phyloP scores from a whole-genome alignment of 1,140 invertebrate species.

The Sarcophaga peregrina region DNA sequence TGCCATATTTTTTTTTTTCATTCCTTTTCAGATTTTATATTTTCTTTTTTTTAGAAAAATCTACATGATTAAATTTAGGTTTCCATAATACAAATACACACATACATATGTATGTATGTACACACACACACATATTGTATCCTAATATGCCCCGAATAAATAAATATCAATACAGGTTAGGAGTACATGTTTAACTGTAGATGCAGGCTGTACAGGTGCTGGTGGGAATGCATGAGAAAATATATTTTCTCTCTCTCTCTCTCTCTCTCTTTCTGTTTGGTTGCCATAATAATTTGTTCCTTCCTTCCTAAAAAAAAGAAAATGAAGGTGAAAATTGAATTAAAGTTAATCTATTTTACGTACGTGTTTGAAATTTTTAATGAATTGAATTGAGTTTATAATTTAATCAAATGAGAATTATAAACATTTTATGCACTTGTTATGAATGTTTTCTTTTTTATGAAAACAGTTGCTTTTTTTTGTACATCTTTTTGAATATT shows the following conservation, averaged over 20 bases:
- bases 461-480: too few species aligned
- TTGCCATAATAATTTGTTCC: neutral
- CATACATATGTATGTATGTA: neutral
- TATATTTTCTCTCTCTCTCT: neutral
- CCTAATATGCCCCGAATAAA: too few species aligned
- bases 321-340: slow-evolving; percentile 34
- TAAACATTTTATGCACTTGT: slow-evolving; percentile 26
- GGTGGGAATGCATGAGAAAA: neutral
- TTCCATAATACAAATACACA: neutral
- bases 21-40: neutral
- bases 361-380: slow-evolving; percentile 24
- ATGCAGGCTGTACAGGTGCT: neutral
- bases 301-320: slow-evolving; percentile 14
- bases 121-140: too few species aligned
- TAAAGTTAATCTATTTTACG: slow-evolving; percentile 39
- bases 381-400: slow-evolving; percentile 10
- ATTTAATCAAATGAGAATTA: neutral
- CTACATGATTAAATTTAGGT: slow-evolving; percentile 40
- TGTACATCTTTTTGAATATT: too few species aligned
- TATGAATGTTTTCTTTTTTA: neutral
- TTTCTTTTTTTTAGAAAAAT: slow-evolving; percentile 25
- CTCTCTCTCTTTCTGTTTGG: neutral
- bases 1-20: too few species aligned
- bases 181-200: slow-evolving; percentile 3
- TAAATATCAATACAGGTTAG: slow-evolving; percentile 1